These are phyloP conservation scores for Lapara coniferarum DNA, from an alignment of 2,888 invertebrate species.

Conservation along the genomic window DNA sequence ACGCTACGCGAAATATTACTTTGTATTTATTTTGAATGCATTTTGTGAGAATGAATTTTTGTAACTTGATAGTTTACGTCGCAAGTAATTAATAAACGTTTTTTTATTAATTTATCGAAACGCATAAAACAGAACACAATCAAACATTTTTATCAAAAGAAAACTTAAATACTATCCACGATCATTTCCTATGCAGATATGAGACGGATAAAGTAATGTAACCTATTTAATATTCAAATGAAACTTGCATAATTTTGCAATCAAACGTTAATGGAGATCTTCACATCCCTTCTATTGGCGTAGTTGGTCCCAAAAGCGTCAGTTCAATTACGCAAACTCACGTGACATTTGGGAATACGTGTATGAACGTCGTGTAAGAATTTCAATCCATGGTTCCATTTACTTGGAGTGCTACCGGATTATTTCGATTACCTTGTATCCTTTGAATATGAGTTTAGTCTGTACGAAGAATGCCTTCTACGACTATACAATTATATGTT, in stretches of 20 bases:
- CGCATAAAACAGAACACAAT: no score
- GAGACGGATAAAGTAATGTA: no score
- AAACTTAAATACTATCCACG: no score
- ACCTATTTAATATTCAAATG: background rate
- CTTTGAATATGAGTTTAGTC: background rate
- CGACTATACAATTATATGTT: no score
- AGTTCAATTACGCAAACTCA: conserved; percentile 30
- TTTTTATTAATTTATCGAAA: no score
- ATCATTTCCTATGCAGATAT: no score
- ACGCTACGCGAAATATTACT: no score
- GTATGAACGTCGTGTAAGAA: conserved; percentile 21
- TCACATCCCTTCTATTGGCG: background rate
- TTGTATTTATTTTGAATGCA: no score
- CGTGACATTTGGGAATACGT: conserved; percentile 27
- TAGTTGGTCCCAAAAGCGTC: conserved; percentile 29
- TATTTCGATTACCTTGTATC: background rate
- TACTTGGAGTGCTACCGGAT: conserved; percentile 12
- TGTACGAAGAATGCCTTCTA: background rate
- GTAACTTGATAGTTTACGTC: no score
- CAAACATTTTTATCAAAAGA: no score
- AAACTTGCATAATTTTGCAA: background rate
- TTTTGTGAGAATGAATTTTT: no score
- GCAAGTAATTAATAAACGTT: no score
- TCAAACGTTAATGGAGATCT: background rate
- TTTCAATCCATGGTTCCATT: conserved; percentile 26